Base-by-base conservation (phyloP, 2,113 vertebrate species). In the Eretmochelys imbricata region DNA sequence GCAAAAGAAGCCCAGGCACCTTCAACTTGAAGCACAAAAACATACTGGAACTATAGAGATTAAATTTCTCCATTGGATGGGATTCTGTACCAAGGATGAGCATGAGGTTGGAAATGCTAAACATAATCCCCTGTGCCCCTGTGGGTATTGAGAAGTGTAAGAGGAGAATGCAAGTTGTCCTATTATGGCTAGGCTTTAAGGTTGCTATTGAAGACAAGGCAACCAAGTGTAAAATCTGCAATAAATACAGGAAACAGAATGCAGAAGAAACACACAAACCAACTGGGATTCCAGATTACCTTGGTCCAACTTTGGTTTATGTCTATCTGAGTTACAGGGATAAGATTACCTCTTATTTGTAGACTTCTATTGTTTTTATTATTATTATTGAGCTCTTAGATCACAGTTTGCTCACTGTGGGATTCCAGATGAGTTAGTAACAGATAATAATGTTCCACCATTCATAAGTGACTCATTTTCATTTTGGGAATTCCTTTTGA, bases 311-410 rank as follows among this genome's bases (percentile, higher is more conserved):
- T 85, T 85, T 87, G 49, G 78, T 72, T 62, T 92, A 35, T 27
- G 14, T 14, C 1, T 54, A 76, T 87, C 86, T 12, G 84, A 94
- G 35, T 75, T 11, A 50, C 11, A 88, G 31, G 76, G 14, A 9
- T 49, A 9, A 55, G 16, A 78, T 69, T 80, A 87, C 9, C 27
- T 86, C 89, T 91, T 59, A 69, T n/a, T 76, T 80, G 22, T 78
- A 17, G 5, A 3, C 88, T 89, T 48, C 29, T 49, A 85, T 50
- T 72, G 46, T 49, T 91, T 89, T 84, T 75, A 93, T 84, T 75
- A 93, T 84, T 95, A 75, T 51, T 93, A 59, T 10, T 89, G 5
- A 55, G 38, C 24, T 62, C 27, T 65, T 65, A 35, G 9, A 72
- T 72, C n/a, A 72, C 14, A 72, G 31, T 14, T 93, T 69, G 38